These are phyloP conservation scores for Lithophane ornitopus DNA, from an alignment of 2,888 invertebrate species.

Conservation along the genomic window DNA sequence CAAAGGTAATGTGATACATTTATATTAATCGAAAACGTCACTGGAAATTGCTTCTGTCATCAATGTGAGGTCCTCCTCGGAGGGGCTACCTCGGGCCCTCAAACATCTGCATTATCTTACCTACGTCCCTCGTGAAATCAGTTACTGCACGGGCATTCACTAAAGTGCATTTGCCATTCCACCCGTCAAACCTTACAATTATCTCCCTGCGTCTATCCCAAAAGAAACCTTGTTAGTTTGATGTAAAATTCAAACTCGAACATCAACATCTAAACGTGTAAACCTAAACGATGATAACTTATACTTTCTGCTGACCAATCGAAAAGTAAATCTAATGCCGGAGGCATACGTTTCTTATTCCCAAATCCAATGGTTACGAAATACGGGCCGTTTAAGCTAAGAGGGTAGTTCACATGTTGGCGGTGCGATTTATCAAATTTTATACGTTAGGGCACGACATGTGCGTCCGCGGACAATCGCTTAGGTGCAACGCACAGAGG, in stretches of 20 bases:
- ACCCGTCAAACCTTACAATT: slow-evolving; percentile 84
- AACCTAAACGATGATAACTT: slow-evolving; percentile 84
- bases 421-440: slow-evolving; percentile 90
- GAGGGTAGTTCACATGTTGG: slow-evolving; percentile 90
- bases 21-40: slow-evolving; percentile 87
- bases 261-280: slow-evolving; percentile 66
- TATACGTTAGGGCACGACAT: slow-evolving; percentile 88
- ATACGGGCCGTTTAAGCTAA: slow-evolving; percentile 86
- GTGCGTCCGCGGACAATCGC: slow-evolving; percentile 87
- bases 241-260: slow-evolving; percentile 64
- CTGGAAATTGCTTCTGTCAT: slow-evolving; percentile 86
- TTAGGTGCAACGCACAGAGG: slow-evolving; percentile 75
- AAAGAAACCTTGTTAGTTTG: slow-evolving; percentile 62
- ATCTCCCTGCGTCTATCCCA: slow-evolving; percentile 66
- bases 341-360: slow-evolving; percentile 66
- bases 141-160: slow-evolving; percentile 86
- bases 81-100: slow-evolving; percentile 76
- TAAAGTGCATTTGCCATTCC: slow-evolving; percentile 88
- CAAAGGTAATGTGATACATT: slow-evolving; percentile 75
- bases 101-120: slow-evolving; percentile 89
- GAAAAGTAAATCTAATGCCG: slow-evolving; percentile 61
- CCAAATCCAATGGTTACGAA: slow-evolving; percentile 66
- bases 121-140: slow-evolving; percentile 85
- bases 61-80: slow-evolving; percentile 75
- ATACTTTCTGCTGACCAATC: slow-evolving; percentile 60